A percentile compares a stretch with the other conserved stretches of the same genome.
These are phyloP conservation scores for Branchinecta sandiegonensis DNA, from an alignment of 2,888 invertebrate genomes.

Conservation along the genomic window DNA sequence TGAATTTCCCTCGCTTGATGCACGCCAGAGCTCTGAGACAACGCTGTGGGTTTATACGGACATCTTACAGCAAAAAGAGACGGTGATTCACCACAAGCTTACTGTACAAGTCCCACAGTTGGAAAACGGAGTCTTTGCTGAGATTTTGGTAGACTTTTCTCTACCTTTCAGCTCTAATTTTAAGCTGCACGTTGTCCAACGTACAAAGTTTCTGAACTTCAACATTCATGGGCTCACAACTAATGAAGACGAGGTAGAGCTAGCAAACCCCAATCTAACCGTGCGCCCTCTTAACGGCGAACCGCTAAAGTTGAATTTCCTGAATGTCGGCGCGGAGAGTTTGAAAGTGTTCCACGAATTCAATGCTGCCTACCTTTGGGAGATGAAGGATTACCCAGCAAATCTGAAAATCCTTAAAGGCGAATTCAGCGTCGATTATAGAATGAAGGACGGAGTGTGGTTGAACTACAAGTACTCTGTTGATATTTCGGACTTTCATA, in stretches of 20 bases:
- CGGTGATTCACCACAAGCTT: not conserved
- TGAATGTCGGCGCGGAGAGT: not conserved
- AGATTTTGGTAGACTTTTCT: conserved; percentile 59
- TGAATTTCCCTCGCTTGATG: not conserved
- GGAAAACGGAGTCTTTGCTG: conserved; percentile 29
- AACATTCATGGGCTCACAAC: conserved; percentile 38
- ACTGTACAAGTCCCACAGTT: conserved; percentile 2
- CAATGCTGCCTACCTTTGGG: conserved; percentile 21
- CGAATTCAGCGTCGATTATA: conserved; percentile 48
- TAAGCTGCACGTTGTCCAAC: conserved; percentile 65
- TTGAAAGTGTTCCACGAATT: conserved; percentile 22
- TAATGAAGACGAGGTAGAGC: not conserved
- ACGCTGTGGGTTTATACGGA: conserved; percentile 1
- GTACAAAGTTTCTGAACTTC: conserved; percentile 72
- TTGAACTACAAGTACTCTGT: conserved; percentile 52
- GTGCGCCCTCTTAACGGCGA: not conserved
- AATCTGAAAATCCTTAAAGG: conserved; percentile 38
- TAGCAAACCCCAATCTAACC: conserved; percentile 7
- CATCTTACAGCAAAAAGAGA: conserved; percentile 1
- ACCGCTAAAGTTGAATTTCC: not conserved
- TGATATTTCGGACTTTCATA: conserved; percentile 57
- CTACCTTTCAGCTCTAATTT: conserved; percentile 66
- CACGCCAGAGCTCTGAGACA: not conserved
- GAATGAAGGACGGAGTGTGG: conserved; percentile 32
- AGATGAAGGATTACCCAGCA: conserved; percentile 18